These are phyloP conservation scores for Pyrgilauda ruficollis DNA, from an alignment of 2,113 vertebrate species.

Conservation along the genomic window DNA sequence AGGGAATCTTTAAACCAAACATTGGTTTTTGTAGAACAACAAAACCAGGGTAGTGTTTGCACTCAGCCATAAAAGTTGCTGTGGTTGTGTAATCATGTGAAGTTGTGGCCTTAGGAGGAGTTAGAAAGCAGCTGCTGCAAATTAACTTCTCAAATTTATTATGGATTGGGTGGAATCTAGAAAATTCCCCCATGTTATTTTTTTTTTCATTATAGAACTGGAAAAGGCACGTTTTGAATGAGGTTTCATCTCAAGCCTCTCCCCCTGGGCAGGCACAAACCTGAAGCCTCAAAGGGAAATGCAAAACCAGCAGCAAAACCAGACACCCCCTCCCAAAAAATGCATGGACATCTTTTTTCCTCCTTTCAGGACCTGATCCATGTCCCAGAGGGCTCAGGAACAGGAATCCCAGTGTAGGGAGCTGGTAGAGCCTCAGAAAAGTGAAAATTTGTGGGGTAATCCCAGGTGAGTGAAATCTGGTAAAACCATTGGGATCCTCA, in stretches of 20 bases:
- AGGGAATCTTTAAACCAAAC: slow-evolving; percentile 52
- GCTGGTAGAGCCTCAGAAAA: not conserved
- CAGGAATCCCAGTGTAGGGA: not conserved
- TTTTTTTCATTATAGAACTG: not conserved
- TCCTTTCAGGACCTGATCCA: not conserved
- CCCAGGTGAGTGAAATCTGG: not conserved
- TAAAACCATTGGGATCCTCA: not conserved
- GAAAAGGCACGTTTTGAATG: not conserved
- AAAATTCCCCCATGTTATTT: slow-evolving; percentile 11
- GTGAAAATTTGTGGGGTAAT: not conserved
- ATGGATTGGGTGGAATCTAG: slow-evolving; percentile 50
- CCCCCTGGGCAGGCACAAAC: not conserved
- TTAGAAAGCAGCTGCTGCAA: slow-evolving; percentile 57
- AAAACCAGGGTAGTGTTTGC: slow-evolving; percentile 51
- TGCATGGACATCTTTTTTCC: not conserved
- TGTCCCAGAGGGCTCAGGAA: not conserved
- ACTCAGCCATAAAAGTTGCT: slow-evolving; percentile 49
- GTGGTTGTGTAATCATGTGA: slow-evolving; percentile 58
- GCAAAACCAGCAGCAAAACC: not conserved
- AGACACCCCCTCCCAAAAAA: not conserved
- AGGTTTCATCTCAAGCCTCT: not conserved
- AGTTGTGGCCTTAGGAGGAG: slow-evolving; percentile 59
- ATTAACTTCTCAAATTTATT: slow-evolving; percentile 62
- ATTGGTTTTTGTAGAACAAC: slow-evolving; percentile 52
- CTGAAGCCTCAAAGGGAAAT: not conserved